phyloP scores from a whole-genome alignment of 2,797 vertebrate genomes.

The Chelmon rostratus region DNA sequence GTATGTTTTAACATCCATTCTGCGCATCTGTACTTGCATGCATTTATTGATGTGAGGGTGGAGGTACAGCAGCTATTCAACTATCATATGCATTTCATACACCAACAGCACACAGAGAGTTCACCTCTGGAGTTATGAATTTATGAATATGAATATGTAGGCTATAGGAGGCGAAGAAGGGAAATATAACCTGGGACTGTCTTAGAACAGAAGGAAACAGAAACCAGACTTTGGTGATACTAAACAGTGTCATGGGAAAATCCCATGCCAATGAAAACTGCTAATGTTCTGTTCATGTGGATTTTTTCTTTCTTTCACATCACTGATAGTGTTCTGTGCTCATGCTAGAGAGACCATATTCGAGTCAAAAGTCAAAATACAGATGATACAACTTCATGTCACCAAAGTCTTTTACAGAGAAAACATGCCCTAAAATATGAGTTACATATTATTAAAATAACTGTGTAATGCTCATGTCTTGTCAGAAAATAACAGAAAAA shows the following conservation, averaged over 20 bases:
- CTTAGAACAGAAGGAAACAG: not conserved
- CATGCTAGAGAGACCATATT: not conserved
- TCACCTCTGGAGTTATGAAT: not conserved
- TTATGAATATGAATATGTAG: slow-evolving; percentile 22
- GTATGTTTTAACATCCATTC: not conserved
- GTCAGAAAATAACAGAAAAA: not conserved
- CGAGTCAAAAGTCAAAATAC: not conserved
- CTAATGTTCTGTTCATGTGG: not conserved
- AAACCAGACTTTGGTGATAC: not conserved
- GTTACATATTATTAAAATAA: no score
- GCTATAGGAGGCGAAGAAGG: not conserved
- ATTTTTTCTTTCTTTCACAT: not conserved
- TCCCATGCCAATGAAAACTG: not conserved
- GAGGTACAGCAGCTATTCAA: not conserved
- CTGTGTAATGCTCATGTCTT: not conserved
- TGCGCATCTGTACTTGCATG: slow-evolving; percentile 7
- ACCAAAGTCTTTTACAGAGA: not conserved
- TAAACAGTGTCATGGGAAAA: not conserved
- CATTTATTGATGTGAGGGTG: slow-evolving; percentile 18
- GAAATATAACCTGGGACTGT: not conserved
- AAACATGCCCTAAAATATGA: not conserved
- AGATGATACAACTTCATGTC: not conserved
- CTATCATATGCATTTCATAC: slow-evolving; percentile 13
- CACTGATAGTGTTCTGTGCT: not conserved
- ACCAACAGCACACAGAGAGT: not conserved